Evolutionary conservation across 2,888 invertebrate species (phyloP).

Genomic region (Pterostichus madidus): DNA sequence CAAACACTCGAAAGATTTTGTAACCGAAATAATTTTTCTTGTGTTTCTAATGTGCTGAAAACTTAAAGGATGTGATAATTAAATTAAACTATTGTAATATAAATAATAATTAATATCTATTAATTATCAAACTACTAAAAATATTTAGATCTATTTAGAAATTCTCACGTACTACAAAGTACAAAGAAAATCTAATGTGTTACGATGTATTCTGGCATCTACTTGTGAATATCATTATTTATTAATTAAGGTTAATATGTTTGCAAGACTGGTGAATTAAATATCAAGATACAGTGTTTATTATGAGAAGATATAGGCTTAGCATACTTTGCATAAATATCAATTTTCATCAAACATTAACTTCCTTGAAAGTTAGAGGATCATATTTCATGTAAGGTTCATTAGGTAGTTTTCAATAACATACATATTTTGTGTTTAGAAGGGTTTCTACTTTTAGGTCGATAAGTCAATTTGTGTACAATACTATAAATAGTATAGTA

Average conservation of each 20-base stretch:
- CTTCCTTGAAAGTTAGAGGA: no score
- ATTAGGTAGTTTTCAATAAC: no score
- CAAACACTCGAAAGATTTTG: no score
- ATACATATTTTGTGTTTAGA: no score
- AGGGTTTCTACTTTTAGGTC: no score
- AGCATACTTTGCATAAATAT: slow-evolving; percentile 42
- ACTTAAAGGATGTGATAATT: no score
- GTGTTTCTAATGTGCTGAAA: no score
- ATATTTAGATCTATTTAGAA: slow-evolving; percentile 1
- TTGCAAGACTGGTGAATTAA: slow-evolving; percentile 5
- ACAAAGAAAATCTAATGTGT: slow-evolving; percentile 35
- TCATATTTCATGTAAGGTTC: background rate
- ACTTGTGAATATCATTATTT: slow-evolving; percentile 38
- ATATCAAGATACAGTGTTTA: background rate
- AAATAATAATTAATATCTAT: background rate
- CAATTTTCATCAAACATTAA: slow-evolving; percentile 16
- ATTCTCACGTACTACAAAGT: slow-evolving; percentile 35
- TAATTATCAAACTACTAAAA: background rate
- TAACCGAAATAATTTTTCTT: no score
- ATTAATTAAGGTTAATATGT: slow-evolving; percentile 45
- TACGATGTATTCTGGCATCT: background rate
- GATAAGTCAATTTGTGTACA: no score
- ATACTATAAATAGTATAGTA: no score
- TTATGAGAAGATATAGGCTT: slow-evolving; percentile 5
- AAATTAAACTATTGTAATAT: slow-evolving; percentile 3